Base-by-base conservation (phyloP, 1,140 invertebrate genomes). In the Halesus radiatus region DNA sequence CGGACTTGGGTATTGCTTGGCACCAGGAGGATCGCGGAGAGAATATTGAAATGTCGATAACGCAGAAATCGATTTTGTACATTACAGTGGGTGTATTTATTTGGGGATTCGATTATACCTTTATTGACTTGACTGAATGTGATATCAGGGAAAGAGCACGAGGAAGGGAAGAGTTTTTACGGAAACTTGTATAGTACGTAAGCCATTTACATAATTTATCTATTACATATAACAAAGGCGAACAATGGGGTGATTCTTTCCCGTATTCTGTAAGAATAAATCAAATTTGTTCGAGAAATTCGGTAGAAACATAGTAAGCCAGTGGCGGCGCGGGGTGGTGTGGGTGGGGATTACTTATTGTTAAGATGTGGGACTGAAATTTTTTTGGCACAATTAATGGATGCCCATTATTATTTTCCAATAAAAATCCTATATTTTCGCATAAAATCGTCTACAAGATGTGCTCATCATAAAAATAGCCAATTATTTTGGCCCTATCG, bases 41-140 rank as follows among this genome's bases (percentile, higher is more conserved):
- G 78, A 79, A 79, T 79, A 79, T 79, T 79, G 78, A 79, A 79
- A 79, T 79, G 78, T 79, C 78, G 78, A 23, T 79, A 72, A 79
- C 26, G 73, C 68, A 79, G 78, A 68, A 72, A 79, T 66, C 52
- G 64, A 22, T 62, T 73, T 53, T 54, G 54, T 62, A 62, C 50
- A 60, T 70, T 74, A 70, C 64, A 22, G 53, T 29, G 26, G n/a
- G 66, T 52, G 32, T 66, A 29, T 73, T 73, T 58, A 53, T 73
- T 70, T 32, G 60, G 78, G 68, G 78, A 79, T 62, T 79, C 52
- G 78, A 79, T 79, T 79, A 73, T 79, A 62, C 54, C 45, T 73
- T 53, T 79, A 79, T 79, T 73, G 78, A 79, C 37, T 73, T 78
- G 37, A 45, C 37, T 72, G 68, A 79, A 79, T 79, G 45, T 52